Conservation (phyloP, 2,113 vertebrate genomes). For the Ascaphus truei region DNA sequence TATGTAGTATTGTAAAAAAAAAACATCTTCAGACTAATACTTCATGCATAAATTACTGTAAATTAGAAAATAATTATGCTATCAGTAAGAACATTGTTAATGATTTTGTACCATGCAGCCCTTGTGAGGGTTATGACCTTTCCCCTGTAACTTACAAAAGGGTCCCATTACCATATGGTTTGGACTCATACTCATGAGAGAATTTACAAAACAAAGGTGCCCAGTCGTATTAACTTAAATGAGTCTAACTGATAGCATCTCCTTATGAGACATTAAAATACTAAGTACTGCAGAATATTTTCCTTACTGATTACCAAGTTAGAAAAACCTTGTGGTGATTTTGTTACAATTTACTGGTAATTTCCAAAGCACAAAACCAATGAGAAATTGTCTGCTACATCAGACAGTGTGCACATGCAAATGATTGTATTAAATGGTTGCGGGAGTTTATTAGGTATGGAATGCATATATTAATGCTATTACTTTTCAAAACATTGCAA, state of each 20-base stretch:
- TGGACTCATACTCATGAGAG: neutral
- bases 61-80: neutral
- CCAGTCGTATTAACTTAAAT: neutral
- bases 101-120: neutral
- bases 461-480: too few species aligned
- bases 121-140: neutral
- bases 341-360: too few species aligned
- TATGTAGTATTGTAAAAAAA: too few species aligned
- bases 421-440: too few species aligned
- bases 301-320: neutral
- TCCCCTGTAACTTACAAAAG: neutral
- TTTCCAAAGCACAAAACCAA: too few species aligned
- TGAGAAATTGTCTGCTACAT: too few species aligned
- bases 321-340: too few species aligned
- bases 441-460: too few species aligned
- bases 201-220: neutral
- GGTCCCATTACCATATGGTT: neutral
- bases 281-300: neutral
- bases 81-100: neutral
- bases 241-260: neutral
- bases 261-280: neutral
- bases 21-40: neutral
- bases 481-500: too few species aligned
- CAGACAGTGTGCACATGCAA: too few species aligned
- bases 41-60: neutral